Percentiles rank a stretch among this genome's conserved stretches.
phyloP scores from a whole-genome alignment of 2,113 vertebrate species.

The Eretmochelys imbricata region DNA sequence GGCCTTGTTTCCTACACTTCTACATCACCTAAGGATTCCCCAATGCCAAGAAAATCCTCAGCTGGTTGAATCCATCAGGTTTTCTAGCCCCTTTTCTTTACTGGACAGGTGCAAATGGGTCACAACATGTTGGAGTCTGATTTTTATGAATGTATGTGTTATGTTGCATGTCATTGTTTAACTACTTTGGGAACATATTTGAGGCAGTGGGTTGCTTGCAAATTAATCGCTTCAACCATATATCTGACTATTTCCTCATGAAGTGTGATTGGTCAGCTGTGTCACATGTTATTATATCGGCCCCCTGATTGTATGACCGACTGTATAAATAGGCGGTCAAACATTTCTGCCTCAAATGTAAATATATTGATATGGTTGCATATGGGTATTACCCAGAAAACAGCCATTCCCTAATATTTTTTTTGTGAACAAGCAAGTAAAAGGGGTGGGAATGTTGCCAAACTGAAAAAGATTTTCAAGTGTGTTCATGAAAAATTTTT shows the following conservation, averaged over 20 bases:
- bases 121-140: not conserved
- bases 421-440: not conserved
- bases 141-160: not conserved
- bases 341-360: not conserved
- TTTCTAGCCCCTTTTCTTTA: too few species aligned
- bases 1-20: too few species aligned
- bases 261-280: not conserved
- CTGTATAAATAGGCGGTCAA: not conserved
- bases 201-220: not conserved
- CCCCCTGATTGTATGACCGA: not conserved
- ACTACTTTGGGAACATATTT: not conserved
- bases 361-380: not conserved
- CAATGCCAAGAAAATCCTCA: too few species aligned
- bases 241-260: not conserved
- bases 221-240: not conserved
- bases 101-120: too few species aligned
- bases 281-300: not conserved
- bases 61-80: too few species aligned
- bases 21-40: too few species aligned
- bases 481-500: not conserved
- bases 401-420: not conserved
- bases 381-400: not conserved
- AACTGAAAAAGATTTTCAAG: not conserved
- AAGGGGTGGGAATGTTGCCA: not conserved
- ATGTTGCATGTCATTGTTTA: not conserved